These are phyloP conservation scores for Orthochromis malagaraziensis DNA, from an alignment of 2,113 vertebrate species.

Conservation along the genomic window DNA sequence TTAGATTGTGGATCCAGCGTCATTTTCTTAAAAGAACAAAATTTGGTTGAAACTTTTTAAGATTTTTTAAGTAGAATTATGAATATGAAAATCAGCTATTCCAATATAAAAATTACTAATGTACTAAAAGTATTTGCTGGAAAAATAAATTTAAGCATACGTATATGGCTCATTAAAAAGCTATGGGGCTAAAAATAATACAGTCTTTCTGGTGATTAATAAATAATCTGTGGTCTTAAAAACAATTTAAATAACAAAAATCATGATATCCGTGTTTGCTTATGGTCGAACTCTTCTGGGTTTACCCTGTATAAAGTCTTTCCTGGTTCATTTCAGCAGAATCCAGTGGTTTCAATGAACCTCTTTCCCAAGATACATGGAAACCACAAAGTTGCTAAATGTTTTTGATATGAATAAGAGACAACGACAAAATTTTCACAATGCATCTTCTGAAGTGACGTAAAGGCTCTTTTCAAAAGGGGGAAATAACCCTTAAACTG, in stretches of 20 bases:
- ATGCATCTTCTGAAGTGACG: neutral
- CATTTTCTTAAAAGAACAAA: neutral
- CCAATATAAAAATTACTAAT: neutral
- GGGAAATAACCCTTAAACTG: neutral
- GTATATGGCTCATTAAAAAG: neutral
- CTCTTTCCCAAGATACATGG: neutral
- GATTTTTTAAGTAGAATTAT: neutral
- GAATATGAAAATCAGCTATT: neutral
- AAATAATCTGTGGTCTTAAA: neutral
- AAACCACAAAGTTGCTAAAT: neutral
- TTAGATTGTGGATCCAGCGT: rapidly evolving
- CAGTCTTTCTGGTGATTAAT: neutral
- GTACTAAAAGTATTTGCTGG: neutral
- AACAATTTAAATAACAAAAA: neutral
- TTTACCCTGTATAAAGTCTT: neutral
- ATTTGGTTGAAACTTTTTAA: neutral
- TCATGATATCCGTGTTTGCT: neutral
- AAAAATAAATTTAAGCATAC: neutral
- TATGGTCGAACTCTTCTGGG: neutral
- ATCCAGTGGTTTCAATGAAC: neutral
- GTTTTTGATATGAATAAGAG: neutral
- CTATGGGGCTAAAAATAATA: neutral
- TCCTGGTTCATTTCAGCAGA: neutral
- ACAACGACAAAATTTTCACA: neutral
- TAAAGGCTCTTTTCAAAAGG: neutral